These are phyloP conservation scores for Poeciliopsis retropinna DNA, from an alignment of 2,113 vertebrate genomes.

Conservation along the genomic window DNA sequence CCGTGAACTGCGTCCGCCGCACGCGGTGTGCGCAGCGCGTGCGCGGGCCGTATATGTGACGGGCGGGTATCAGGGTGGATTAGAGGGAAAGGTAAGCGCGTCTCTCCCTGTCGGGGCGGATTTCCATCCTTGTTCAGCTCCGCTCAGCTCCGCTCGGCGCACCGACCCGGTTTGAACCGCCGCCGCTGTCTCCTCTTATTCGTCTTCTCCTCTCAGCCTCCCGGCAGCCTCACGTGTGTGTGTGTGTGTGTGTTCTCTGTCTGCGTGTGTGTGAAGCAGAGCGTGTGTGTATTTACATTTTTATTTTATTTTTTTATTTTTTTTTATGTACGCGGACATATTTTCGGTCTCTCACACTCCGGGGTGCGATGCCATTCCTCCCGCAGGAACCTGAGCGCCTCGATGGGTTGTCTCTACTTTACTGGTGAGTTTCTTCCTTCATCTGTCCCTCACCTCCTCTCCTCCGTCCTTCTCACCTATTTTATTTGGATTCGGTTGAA, in stretches of 20 bases:
- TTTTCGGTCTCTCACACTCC: background rate
- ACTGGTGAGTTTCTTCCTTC: conserved; percentile 78
- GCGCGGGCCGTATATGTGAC: conserved; percentile 23
- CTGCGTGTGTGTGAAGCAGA: conserved; percentile 9
- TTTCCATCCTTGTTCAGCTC: conserved; percentile 63
- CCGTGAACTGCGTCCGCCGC: background rate
- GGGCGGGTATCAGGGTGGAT: conserved; percentile 78
- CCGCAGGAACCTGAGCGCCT: conserved; percentile 82
- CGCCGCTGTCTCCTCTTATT: conserved; percentile 37
- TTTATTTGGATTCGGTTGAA: background rate
- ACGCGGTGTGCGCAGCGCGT: background rate
- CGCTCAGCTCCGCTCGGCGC: conserved; percentile 23
- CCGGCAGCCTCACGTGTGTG: conserved; percentile 14
- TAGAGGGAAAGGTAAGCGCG: conserved; percentile 80
- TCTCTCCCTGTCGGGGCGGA: conserved; percentile 71
- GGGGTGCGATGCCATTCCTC: conserved; percentile 80
- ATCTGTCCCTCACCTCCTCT: background rate
- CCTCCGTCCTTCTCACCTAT: background rate
- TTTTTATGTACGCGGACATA: conserved; percentile 14
- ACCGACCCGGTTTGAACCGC: conserved; percentile 65
- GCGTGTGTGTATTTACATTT: background rate
- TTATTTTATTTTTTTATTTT: background rate
- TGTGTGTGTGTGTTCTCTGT: conserved; percentile 7
- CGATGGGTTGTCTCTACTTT: conserved; percentile 85
- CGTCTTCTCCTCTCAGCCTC: conserved; percentile 13